Evolutionary conservation across 2,888 invertebrate genomes (phyloP).

Genomic region (Pseudococcus jackbeardsleyi): DNA sequence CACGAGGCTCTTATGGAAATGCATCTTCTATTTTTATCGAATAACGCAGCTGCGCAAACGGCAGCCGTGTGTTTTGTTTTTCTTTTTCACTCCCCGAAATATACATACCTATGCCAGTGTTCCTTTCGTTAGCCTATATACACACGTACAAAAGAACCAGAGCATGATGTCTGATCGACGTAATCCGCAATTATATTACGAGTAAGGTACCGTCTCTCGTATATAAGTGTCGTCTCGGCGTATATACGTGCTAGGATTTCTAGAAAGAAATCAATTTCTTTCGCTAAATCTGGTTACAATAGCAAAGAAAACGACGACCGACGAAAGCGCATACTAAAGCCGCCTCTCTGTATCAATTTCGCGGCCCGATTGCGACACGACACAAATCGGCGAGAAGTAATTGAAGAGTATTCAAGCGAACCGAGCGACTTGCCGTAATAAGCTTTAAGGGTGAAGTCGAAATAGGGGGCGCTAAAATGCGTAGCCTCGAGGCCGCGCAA

Average conservation of each 20-base stretch:
- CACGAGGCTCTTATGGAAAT: not conserved
- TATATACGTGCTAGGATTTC: not conserved
- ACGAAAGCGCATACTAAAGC: not conserved
- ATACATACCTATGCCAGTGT: not conserved
- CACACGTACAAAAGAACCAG: not conserved
- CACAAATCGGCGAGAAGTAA: conserved; percentile 62
- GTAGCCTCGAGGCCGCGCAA: not conserved
- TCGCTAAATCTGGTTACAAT: conserved; percentile 57
- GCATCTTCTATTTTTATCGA: not conserved
- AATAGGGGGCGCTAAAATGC: conserved; percentile 46
- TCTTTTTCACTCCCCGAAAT: not conserved
- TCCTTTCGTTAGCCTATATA: not conserved
- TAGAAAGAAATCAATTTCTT: conserved; percentile 60
- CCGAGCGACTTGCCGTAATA: conserved; percentile 56
- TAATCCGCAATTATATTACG: conserved; percentile 9
- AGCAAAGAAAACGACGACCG: conserved; percentile 31
- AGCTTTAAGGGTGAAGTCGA: conserved; percentile 57
- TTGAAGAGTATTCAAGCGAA: conserved; percentile 60
- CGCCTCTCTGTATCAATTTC: conserved; percentile 49
- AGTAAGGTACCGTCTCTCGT: not conserved
- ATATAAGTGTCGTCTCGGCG: not conserved
- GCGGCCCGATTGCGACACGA: conserved; percentile 45
- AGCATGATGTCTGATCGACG: conserved; percentile 5
- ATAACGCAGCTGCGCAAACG: not conserved
- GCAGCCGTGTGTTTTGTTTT: not conserved